These are phyloP conservation scores for Paralinhomoeus sp. DNA, from an alignment of 2,888 invertebrate species.

Conservation along the genomic window DNA sequence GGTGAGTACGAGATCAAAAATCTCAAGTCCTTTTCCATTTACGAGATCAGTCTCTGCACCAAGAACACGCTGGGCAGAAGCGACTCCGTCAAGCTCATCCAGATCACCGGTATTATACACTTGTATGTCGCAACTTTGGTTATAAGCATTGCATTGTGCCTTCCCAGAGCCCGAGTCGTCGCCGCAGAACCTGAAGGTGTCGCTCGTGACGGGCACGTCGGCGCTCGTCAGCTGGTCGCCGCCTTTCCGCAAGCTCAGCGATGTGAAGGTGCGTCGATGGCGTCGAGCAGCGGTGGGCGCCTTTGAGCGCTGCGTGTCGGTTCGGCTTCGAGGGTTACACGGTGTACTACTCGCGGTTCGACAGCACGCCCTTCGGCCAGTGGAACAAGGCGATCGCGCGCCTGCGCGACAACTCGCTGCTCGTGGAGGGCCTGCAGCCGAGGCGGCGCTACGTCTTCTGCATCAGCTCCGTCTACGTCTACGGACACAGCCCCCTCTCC, in stretches of 20 bases:
- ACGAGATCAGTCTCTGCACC: conserved; percentile 5
- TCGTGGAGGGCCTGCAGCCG: background rate
- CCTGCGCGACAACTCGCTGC: background rate
- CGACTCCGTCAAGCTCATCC: conserved; percentile 2
- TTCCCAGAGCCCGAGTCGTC: conserved; percentile 6
- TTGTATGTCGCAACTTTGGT: no score
- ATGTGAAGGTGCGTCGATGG: conserved; percentile 3
- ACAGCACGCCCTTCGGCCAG: conserved; percentile 2
- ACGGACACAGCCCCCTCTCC: conserved; percentile 6
- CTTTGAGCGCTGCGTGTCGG: background rate
- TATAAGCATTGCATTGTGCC: no score
- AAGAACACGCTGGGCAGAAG: conserved; percentile 1
- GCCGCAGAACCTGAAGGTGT: conserved; percentile 4
- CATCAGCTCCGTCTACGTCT: conserved; percentile 1
- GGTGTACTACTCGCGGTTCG: conserved; percentile 4
- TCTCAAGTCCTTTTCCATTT: conserved; percentile 6
- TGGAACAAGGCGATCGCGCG: conserved; percentile 3
- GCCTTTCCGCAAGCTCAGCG: conserved; percentile 3
- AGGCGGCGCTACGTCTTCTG: conserved; percentile 3
- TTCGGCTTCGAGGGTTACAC: conserved; percentile 4
- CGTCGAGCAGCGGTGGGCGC: background rate
- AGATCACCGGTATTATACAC: no score
- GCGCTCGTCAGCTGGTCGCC: conserved; percentile 4
- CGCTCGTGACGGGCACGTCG: background rate
- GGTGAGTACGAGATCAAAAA: conserved; percentile 1